A percentile compares a stretch with the other conserved stretches of the same genome.
These are phyloP conservation scores for Calephelis perditalis DNA, from an alignment of 2,888 invertebrate species.

Conservation along the genomic window DNA sequence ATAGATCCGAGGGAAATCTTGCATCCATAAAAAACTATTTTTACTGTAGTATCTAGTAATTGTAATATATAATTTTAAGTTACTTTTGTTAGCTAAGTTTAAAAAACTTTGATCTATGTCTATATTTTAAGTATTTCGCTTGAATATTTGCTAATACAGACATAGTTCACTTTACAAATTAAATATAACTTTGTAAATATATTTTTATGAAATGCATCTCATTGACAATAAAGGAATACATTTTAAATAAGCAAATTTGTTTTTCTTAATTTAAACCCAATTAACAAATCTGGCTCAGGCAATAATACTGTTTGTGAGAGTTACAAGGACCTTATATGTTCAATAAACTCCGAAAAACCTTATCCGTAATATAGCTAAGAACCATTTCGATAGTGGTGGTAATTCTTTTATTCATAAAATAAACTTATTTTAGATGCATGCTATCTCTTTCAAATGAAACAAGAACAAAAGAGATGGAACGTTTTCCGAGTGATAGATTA, in stretches of 20 bases:
- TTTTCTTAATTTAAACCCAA: slow-evolving; percentile 25
- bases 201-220: slow-evolving; percentile 75
- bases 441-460: no score
- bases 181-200: slow-evolving; percentile 54
- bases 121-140: slow-evolving; percentile 25
- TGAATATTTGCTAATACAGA: slow-evolving; percentile 36
- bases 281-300: no score
- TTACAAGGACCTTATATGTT: no score
- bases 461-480: no score
- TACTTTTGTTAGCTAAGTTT: slow-evolving; percentile 40
- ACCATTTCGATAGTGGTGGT: no score
- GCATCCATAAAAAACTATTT: slow-evolving; percentile 10
- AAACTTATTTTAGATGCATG: no score
- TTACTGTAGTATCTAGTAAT: slow-evolving; percentile 19
- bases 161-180: slow-evolving; percentile 12
- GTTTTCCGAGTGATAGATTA: no score
- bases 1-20: slow-evolving; percentile 8
- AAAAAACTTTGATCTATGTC: slow-evolving; percentile 38
- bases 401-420: no score
- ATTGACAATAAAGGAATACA: slow-evolving; percentile 75
- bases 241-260: slow-evolving; percentile 35
- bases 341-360: no score
- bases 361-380: no score
- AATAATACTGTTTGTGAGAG: no score
- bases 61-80: slow-evolving; percentile 48